Base-by-base conservation (phyloP, 2,797 vertebrate genomes). In the Muraenolepis orangiensis region DNA sequence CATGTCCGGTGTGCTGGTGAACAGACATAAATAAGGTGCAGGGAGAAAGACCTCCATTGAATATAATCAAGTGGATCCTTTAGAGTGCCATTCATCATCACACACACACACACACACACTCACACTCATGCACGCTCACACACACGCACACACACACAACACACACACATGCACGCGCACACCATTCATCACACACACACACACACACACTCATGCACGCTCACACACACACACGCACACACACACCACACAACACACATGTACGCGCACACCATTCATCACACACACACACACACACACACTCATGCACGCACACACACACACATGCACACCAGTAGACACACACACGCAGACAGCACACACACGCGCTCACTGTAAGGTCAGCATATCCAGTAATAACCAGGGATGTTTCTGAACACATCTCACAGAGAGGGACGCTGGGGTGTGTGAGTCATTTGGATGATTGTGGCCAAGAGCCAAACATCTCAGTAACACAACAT, bases 11-110 rank as follows among this genome's bases (percentile, higher is more conserved):
- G 83, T 78, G 83, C 77, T 86, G 84, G 87, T 88, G 80, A 87
- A 82, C n/a, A 30, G 81, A 84, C 88, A 91, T 92, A 92, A 92
- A 92, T 91, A 91, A 90, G 76, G 80, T 74, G 78, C 81, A 81
- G 80, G 84, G 86, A 86, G 88, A 90, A 91, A 90, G 88, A 87
- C 88, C 87, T 86, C 87, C 82, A 89, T 88, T 90, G 88, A 91
- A 90, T 86, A 89, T 88, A 90, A 91, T 90, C 88, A 91, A 89
- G 87, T 87, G 82, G 87, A 88, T 89, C 82, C 82, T 87, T 88
- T 83, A 81, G 83, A 88, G 83, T 78, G 79, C 61, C 81, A 81
- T 85, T 87, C 72, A 84, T 90, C 82, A n/a, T 82, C 74, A 71
- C 57, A 32, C 40, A 26, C 74, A 69, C 71, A 36, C 75, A 76